Percentiles rank a stretch among this genome's conserved stretches.
Conservation (phyloP, 2,888 invertebrate species). For the Eutolmus rufibarbis region DNA sequence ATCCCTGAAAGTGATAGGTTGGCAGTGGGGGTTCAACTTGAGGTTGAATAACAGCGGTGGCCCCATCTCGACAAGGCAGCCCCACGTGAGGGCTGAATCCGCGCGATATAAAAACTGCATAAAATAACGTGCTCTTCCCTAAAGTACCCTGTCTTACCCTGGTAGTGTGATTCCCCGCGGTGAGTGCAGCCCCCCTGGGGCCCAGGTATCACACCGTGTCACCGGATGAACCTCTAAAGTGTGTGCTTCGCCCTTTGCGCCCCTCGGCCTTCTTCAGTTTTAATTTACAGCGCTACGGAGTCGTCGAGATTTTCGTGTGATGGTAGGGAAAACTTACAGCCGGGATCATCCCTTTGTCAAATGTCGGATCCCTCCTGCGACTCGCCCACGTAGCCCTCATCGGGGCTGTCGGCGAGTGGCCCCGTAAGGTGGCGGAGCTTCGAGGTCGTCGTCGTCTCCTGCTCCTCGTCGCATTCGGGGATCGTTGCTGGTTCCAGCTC, state of each 20-base stretch:
- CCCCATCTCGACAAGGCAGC: background rate
- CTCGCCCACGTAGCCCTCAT: constrained; percentile 88
- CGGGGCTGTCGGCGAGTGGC: constrained; percentile 79
- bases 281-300: constrained; percentile 58
- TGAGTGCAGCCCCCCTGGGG: background rate
- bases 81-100: background rate
- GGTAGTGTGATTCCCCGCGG: background rate
- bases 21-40: background rate
- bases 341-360: constrained; percentile 64
- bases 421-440: constrained; percentile 64
- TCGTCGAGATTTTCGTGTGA: constrained; percentile 53
- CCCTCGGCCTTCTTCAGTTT: background rate
- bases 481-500: constrained; percentile 63
- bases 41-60: background rate
- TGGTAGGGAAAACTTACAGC: constrained; percentile 30
- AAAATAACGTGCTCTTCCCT: background rate
- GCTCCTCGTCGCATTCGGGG: constrained; percentile 63
- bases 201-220: background rate
- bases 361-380: constrained; percentile 72
- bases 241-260: background rate
- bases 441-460: constrained; percentile 58
- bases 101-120: background rate
- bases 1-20: background rate
- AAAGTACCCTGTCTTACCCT: constrained; percentile 29
- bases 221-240: background rate